Base-by-base conservation (phyloP, 2,888 invertebrate genomes). In the Drosophila quinaria region DNA sequence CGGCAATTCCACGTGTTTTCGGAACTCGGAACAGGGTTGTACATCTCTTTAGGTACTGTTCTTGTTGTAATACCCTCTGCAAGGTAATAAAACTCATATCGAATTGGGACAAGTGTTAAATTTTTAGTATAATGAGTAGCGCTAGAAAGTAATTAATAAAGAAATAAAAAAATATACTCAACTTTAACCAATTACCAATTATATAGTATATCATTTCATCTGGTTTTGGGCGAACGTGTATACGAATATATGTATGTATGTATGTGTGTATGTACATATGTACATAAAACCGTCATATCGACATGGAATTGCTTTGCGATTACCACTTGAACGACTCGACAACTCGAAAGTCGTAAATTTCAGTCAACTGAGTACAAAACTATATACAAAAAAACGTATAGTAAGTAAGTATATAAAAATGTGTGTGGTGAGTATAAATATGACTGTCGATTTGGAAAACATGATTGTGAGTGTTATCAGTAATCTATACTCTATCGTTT, bases 341-440 rank as follows among this genome's bases (percentile, higher is more conserved):
- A 15, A 39, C 13, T 59, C 37, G 52, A 47, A 44, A 61, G 77
- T 55, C 68, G 44, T 80, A 70, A 79, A 80, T 79, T 64, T 64
- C 13, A 25, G 11, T 15, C 47, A 33, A 35, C 52, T 44, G 17
- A 39, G 15, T 58, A 62, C 55, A 50, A 47, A 37, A 37, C 42
- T 50, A 59, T 58, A 39, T 50, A 42, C 25, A 42, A 41, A 13
- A 41, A 13, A 39, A 13, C 11, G 22, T 22, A 22, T 22, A 22
- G 22, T 22, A 22, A 22, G 22, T 22, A 46, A n/a, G 19, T 41
- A 19, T 49, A 22, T 46, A 37, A 17, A 29, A 4, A 1, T 0
- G 22, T 54, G 3, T 41, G 8, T 19, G 13, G 37, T 25, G 39
- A 5, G 5, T 22, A 11, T 17, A 50, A 25, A 37, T 58, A 58